A percentile compares a stretch with the other conserved stretches of the same genome.
phyloP scores from a whole-genome alignment of 2,797 vertebrate genomes.

The Eulemur mongoz region DNA sequence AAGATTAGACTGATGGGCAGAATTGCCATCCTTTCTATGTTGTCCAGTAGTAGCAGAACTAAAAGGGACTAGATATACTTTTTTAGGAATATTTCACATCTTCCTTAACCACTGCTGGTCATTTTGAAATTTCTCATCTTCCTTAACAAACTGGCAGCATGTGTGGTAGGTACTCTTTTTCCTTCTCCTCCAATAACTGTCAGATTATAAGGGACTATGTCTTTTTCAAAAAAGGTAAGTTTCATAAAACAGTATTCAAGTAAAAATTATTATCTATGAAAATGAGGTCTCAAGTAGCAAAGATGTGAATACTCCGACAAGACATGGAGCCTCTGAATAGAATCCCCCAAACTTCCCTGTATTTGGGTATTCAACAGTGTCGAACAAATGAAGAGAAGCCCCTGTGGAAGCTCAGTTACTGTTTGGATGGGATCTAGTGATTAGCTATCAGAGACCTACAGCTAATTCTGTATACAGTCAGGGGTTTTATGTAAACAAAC shows the following conservation, averaged over 20 bases:
- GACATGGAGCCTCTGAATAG: background rate
- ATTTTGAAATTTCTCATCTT: background rate
- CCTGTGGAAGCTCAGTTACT: background rate
- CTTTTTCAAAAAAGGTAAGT: background rate
- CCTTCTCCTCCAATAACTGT: background rate
- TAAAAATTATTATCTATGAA: background rate
- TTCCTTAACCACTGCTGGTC: background rate
- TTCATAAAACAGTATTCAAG: conserved; percentile 18
- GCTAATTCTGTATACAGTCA: background rate
- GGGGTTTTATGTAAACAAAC: background rate
- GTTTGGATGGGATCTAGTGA: background rate
- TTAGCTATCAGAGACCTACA: background rate
- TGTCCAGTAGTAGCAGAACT: background rate
- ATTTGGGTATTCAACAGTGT: background rate
- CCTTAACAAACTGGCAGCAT: background rate
- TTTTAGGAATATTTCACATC: background rate
- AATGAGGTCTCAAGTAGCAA: background rate
- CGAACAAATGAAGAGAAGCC: background rate
- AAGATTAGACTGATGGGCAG: background rate
- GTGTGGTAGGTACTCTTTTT: background rate
- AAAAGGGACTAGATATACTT: background rate
- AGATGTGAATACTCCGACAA: background rate
- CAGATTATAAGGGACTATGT: background rate
- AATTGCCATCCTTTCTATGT: background rate
- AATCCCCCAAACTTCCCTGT: background rate